Base-by-base conservation (phyloP, 1,140 invertebrate species). In the Samia ricini region DNA sequence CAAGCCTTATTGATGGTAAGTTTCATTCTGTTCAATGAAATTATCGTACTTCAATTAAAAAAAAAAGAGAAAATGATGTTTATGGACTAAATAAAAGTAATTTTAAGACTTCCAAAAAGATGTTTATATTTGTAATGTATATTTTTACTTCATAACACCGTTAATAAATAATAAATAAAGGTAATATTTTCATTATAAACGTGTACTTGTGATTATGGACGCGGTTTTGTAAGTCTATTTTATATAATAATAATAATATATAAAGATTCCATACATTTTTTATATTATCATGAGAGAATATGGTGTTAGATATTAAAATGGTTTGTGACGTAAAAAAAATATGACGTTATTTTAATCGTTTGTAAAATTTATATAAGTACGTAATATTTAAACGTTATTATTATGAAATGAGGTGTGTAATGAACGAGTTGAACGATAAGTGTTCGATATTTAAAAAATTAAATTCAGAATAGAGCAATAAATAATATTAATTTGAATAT, bases 301-400 rank as follows among this genome's bases (percentile, higher is more conserved):
- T 18, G 71, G 71, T 83, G 76, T 82, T 82, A 77, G 72, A 63
- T 66, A 61, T 56, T 71, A 70, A 68, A 61, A 56, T 77, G 64
- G 69, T 73, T 70, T 65, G 65, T 72, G 71, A 67, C 63, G 54
- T 67, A 65, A 71, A 8, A 21, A 18, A 23, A 50, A 33, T 20
- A n/a, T 54, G 12, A 50, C 10, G 22, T 64, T 56, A 64, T 36
- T n/a, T n/a, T 15, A 4, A 61, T 62, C 72, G 54, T 72, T 75
- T 77, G 78, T 80, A 77, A 75, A 83, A 83, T 80, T 83, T 81
- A 77, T 85, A 83, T 71, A 80, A 65, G 66, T 75, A 69, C 49
- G 36, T 60, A 63, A 54, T 70, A 60, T 23, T 50, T 20, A 29
- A 19, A 20, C 18, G 29, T n/a, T n/a, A n/a, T n/a, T n/a, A n/a